phyloP scores from a whole-genome alignment of 2,797 vertebrate species.

The Triplophysa yarkandensis region DNA sequence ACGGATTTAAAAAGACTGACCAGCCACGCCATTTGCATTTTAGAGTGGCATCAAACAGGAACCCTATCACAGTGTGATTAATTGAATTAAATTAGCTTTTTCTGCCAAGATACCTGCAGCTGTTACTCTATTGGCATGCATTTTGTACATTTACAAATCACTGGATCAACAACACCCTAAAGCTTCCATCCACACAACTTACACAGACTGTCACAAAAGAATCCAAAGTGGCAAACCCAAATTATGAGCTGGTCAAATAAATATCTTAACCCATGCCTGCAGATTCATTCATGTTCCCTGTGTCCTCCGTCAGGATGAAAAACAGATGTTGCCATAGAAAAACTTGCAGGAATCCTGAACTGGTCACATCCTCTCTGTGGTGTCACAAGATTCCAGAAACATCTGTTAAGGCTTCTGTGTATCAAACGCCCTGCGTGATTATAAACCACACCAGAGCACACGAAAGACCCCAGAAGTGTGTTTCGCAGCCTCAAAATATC shows the following conservation, averaged over 20 bases:
- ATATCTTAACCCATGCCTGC: background rate
- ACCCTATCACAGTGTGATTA: background rate
- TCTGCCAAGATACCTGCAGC: background rate
- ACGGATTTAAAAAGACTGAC: background rate
- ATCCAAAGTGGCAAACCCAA: background rate
- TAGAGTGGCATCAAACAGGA: background rate
- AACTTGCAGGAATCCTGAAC: slow-evolving; percentile 44
- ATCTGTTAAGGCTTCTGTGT: slow-evolving; percentile 60
- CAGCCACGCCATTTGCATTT: background rate
- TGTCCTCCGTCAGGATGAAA: slow-evolving; percentile 32
- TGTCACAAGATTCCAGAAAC: slow-evolving; percentile 60
- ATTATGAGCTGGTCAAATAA: background rate
- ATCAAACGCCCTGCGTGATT: background rate
- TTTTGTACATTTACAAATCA: slow-evolving; percentile 18
- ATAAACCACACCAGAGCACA: slow-evolving; percentile 31
- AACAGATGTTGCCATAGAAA: slow-evolving; percentile 61
- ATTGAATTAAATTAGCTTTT: slow-evolving; percentile 23
- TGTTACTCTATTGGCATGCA: slow-evolving; percentile 6
- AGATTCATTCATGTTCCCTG: slow-evolving; percentile 36
- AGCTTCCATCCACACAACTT: slow-evolving; percentile 8
- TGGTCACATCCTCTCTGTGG: slow-evolving; percentile 57
- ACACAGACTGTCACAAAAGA: background rate
- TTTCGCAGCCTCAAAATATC: slow-evolving; percentile 35
- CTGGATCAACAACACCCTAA: slow-evolving; percentile 14
- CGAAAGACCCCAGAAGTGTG: slow-evolving; percentile 28